Conservation (phyloP, 1,140 invertebrate species). For the Himalopsyche phryganea region DNA sequence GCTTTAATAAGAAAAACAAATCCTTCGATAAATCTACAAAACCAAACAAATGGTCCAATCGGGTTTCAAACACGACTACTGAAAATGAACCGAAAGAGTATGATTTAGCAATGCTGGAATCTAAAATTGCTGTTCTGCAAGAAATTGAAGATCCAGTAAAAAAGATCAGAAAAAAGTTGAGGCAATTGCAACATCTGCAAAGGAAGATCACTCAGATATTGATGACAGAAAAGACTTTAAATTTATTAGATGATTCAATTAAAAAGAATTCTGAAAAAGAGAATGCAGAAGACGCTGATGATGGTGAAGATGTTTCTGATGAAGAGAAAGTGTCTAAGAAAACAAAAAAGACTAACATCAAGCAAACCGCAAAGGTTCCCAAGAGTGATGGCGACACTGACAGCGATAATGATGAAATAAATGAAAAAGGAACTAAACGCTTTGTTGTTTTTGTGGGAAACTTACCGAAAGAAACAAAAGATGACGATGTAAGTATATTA, state of each 20-base stretch:
- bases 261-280: not conserved
- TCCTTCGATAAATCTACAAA: slow-evolving; percentile 5
- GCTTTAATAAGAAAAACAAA: not conserved
- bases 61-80: not conserved
- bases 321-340: slow-evolving; percentile 16
- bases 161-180: slow-evolving; percentile 35
- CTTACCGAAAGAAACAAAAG: slow-evolving; percentile 42
- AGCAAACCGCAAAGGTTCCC: slow-evolving; percentile 7
- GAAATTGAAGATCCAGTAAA: slow-evolving; percentile 23
- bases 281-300: slow-evolving; percentile 22
- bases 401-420: slow-evolving; percentile 23
- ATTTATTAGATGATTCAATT: slow-evolving; percentile 8
- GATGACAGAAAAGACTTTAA: slow-evolving; percentile 19
- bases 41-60: slow-evolving; percentile 6
- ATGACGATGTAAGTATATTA: slow-evolving; percentile 32
- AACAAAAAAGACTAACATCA: slow-evolving; percentile 15
- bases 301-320: slow-evolving; percentile 22
- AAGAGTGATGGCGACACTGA: slow-evolving; percentile 3
- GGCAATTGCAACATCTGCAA: slow-evolving; percentile 27
- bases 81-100: slow-evolving; percentile 13
- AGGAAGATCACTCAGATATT: slow-evolving; percentile 22
- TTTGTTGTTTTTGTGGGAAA: slow-evolving; percentile 54
- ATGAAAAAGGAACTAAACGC: slow-evolving; percentile 33
- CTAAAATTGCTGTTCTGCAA: slow-evolving; percentile 17
- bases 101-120: slow-evolving; percentile 11